Evolutionary conservation across 2,113 vertebrate genomes (phyloP).

Genomic region (Takifugu bimaculatus): DNA sequence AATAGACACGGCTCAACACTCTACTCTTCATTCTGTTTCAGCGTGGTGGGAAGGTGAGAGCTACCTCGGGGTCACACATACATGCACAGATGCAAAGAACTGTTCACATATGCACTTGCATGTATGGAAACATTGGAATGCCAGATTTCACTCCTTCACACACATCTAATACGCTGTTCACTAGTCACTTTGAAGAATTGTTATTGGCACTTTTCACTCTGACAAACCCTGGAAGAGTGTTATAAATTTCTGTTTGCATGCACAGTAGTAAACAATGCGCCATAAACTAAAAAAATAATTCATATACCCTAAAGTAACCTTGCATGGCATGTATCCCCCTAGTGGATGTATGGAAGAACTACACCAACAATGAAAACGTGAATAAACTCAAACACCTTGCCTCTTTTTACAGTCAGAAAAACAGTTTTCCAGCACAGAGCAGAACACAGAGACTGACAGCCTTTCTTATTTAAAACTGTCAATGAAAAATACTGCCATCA

Average conservation of each 20-base stretch:
- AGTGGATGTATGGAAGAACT: constrained; percentile 44
- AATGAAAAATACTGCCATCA: constrained; percentile 43
- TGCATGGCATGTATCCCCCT: constrained; percentile 53
- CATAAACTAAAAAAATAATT: constrained; percentile 1
- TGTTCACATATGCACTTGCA: neutral
- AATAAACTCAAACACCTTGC: too few relatives aligned
- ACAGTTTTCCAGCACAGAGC: neutral
- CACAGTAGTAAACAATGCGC: constrained; percentile 1
- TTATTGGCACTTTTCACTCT: constrained; percentile 29
- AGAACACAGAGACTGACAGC: constrained; percentile 19
- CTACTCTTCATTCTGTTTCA: constrained; percentile 55
- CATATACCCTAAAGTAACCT: constrained; percentile 1
- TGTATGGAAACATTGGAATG: constrained; percentile 24
- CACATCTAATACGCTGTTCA: neutral
- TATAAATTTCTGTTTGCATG: neutral
- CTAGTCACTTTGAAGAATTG: constrained; percentile 6
- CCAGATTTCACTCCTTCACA: constrained; percentile 8
- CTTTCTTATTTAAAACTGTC: constrained; percentile 36
- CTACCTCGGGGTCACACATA: constrained; percentile 21
- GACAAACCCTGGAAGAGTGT: neutral
- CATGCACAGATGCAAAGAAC: constrained; percentile 11
- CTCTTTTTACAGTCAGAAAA: too few relatives aligned
- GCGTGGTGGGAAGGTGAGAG: constrained; percentile 43
- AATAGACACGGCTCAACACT: constrained; percentile 65
- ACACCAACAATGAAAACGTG: constrained; percentile 18